A percentile compares a stretch with the other conserved stretches of the same genome.
These are phyloP conservation scores for Colletes latitarsis DNA, from an alignment of 1,140 invertebrate genomes.

Conservation along the genomic window DNA sequence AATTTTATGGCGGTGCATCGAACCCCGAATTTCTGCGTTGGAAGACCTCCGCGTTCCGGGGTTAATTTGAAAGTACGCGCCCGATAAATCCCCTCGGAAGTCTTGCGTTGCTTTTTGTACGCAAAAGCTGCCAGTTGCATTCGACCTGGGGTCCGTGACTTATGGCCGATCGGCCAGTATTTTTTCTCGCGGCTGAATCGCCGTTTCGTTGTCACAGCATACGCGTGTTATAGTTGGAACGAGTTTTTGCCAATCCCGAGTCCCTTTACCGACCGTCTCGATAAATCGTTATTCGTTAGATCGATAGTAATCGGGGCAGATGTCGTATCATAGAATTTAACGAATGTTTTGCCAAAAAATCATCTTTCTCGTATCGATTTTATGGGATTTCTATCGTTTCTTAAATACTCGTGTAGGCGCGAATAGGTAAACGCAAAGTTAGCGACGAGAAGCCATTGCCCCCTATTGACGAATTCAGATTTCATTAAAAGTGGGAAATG, in stretches of 20 bases:
- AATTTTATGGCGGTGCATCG: conserved; percentile 20
- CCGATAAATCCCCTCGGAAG: conserved; percentile 28
- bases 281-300: conserved; percentile 46
- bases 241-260: conserved; percentile 54
- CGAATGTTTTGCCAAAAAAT: no score
- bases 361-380: no score
- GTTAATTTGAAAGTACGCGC: conserved; percentile 30
- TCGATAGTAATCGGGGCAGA: conserved; percentile 43
- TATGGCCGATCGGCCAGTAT: conserved; percentile 33
- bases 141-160: conserved; percentile 12
- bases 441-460: no score
- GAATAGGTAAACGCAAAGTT: no score
- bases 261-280: conserved; percentile 21
- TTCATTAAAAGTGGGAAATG: no score
- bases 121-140: conserved; percentile 37
- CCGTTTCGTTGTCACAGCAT: not conserved
- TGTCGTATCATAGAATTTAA: no score
- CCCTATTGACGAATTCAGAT: no score
- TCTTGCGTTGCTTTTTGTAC: not conserved
- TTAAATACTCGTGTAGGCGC: no score
- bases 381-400: no score
- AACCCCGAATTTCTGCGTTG: not conserved
- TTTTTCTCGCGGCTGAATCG: conserved; percentile 38
- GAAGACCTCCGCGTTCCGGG: not conserved
- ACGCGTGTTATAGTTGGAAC: conserved; percentile 28